These are phyloP conservation scores for Macropodus opercularis DNA, from an alignment of 2,797 vertebrate species.

Conservation along the genomic window DNA sequence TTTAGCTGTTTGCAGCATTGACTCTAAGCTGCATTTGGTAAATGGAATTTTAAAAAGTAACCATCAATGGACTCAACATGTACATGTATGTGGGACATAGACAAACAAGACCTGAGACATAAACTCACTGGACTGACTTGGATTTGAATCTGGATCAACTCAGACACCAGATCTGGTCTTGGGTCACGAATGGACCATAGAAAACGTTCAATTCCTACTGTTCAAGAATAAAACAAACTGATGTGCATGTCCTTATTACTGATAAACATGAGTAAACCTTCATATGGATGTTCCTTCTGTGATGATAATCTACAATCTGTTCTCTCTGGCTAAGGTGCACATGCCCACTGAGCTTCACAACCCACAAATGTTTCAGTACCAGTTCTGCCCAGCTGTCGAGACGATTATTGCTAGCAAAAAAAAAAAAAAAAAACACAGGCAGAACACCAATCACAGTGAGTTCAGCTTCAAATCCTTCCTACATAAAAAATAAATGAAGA, in stretches of 20 bases:
- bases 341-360: neutral
- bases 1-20: too few relatives aligned
- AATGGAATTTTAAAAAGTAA: neutral
- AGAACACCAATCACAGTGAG: slow-evolving; percentile 41
- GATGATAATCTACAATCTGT: neutral
- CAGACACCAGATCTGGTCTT: neutral
- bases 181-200: neutral
- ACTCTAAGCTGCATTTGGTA: too few relatives aligned
- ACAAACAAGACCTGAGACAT: neutral
- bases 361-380: slow-evolving; percentile 1
- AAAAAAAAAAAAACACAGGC: slow-evolving; percentile 31
- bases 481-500: neutral
- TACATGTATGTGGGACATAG: too few relatives aligned
- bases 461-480: slow-evolving; percentile 11
- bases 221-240: neutral
- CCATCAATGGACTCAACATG: too few relatives aligned
- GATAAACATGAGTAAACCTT: slow-evolving; percentile 8
- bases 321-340: slow-evolving; percentile 1
- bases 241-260: neutral
- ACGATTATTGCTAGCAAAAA: slow-evolving; percentile 49
- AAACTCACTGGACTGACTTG: neutral
- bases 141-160: neutral
- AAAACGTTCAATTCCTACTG: neutral
- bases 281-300: too few relatives aligned
- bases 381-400: slow-evolving; percentile 28